Percentiles rank a stretch among this genome's conserved stretches.
These are phyloP conservation scores for Yponomeuta evonymella DNA, from an alignment of 2,888 invertebrate species.

Conservation along the genomic window DNA sequence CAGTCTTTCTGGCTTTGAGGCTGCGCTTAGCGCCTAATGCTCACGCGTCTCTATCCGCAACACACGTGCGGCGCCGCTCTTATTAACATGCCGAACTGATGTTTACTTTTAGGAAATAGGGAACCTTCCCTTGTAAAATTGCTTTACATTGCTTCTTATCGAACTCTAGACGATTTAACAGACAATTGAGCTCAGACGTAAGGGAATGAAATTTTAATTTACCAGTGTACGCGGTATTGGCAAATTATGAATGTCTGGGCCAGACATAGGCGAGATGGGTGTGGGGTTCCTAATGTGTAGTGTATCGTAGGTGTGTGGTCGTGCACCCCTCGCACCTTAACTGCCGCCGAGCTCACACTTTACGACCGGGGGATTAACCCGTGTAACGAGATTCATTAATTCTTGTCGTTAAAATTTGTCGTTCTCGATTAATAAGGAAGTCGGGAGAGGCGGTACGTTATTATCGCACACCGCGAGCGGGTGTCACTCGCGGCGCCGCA, in stretches of 20 bases:
- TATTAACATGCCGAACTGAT: conserved; percentile 3
- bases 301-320: conserved; percentile 37
- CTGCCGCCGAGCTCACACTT: conserved; percentile 68
- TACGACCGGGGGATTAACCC: conserved; percentile 76
- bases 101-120: background rate
- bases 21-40: conserved; percentile 65
- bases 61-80: background rate
- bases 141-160: background rate
- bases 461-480: conserved; percentile 48
- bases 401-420: conserved; percentile 78
- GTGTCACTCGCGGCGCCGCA: conserved; percentile 56
- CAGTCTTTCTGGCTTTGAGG: conserved; percentile 76
- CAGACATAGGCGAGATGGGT: background rate
- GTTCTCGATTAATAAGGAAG: conserved; percentile 78
- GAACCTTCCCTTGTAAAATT: background rate
- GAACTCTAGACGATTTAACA: too few species aligned
- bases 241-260: background rate
- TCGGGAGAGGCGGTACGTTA: conserved; percentile 65
- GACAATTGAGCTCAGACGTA: too few species aligned
- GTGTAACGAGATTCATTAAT: conserved; percentile 78
- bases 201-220: too few species aligned
- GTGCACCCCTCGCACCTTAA: conserved; percentile 58
- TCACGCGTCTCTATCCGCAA: conserved; percentile 8
- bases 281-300: conserved; percentile 15
- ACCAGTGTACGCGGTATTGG: background rate